These are phyloP conservation scores for Lepidurus apus DNA, from an alignment of 1,140 invertebrate species.

Conservation along the genomic window DNA sequence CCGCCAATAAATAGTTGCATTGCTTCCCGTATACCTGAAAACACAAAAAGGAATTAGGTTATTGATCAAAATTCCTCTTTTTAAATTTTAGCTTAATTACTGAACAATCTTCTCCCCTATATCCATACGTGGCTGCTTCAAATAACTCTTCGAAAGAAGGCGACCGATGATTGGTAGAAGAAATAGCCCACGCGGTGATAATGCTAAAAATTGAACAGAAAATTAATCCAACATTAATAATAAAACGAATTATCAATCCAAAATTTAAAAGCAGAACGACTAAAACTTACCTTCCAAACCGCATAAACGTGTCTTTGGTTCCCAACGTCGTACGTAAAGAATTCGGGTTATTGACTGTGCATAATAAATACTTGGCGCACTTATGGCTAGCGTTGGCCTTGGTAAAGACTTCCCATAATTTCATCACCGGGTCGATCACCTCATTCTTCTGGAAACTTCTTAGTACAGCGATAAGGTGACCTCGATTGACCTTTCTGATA, in stretches of 20 bases:
- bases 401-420: constrained; percentile 24
- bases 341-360: constrained; percentile 23
- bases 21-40: not conserved
- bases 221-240: not conserved
- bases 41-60: not conserved
- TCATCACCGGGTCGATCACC: constrained; percentile 26
- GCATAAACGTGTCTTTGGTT: constrained; percentile 26
- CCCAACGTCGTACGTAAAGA: constrained; percentile 10
- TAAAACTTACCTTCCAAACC: constrained; percentile 25
- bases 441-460: constrained; percentile 24
- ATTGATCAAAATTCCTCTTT: not conserved
- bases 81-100: not conserved
- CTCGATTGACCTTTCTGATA: constrained; percentile 14
- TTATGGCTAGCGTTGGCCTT: constrained; percentile 11
- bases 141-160: constrained; percentile 21
- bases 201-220: not conserved
- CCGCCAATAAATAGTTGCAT: constrained; percentile 8
- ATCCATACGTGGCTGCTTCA: constrained; percentile 21
- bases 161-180: constrained; percentile 18
- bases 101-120: constrained; percentile 9
- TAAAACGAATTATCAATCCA: not conserved
- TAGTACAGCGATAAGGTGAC: not conserved
- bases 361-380: constrained; percentile 28
- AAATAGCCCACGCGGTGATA: constrained; percentile 23
- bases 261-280: not conserved